Evolutionary conservation across 2,888 invertebrate genomes (phyloP).

Genomic region (Mechanitis mazaeus): DNA sequence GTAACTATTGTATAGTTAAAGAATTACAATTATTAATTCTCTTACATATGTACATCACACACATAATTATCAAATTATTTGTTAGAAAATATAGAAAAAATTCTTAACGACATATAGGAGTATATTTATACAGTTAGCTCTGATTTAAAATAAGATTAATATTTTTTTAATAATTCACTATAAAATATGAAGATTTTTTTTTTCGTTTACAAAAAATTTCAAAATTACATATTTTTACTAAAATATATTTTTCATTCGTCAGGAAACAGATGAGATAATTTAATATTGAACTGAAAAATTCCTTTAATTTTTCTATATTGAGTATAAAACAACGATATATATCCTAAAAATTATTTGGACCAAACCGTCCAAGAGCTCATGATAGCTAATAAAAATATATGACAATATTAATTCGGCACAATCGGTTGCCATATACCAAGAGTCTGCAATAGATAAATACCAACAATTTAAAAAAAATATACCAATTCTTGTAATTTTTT

Average conservation of each 20-base stretch:
- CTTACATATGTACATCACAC: conserved; percentile 1
- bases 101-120: not conserved
- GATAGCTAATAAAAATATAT: too few relatives aligned
- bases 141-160: conserved; percentile 2
- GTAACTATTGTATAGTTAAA: not conserved
- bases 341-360: not conserved
- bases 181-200: not conserved
- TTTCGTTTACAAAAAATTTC: not conserved
- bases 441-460: too few relatives aligned
- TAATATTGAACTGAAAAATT: not conserved
- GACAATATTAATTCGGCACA: too few relatives aligned
- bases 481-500: too few relatives aligned
- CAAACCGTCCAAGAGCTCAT: too few relatives aligned
- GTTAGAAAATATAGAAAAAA: not conserved
- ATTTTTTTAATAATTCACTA: conserved; percentile 4
- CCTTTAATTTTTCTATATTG: not conserved
- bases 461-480: too few relatives aligned
- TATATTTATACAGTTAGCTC: conserved; percentile 5
- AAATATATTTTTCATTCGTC: too few relatives aligned
- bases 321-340: not conserved
- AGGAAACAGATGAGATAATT: too few relatives aligned
- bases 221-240: not conserved
- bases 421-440: too few relatives aligned
- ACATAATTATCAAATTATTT: not conserved
- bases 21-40: not conserved